phyloP scores from a whole-genome alignment of 2,888 invertebrate genomes.

The Cataglyphis livida region DNA sequence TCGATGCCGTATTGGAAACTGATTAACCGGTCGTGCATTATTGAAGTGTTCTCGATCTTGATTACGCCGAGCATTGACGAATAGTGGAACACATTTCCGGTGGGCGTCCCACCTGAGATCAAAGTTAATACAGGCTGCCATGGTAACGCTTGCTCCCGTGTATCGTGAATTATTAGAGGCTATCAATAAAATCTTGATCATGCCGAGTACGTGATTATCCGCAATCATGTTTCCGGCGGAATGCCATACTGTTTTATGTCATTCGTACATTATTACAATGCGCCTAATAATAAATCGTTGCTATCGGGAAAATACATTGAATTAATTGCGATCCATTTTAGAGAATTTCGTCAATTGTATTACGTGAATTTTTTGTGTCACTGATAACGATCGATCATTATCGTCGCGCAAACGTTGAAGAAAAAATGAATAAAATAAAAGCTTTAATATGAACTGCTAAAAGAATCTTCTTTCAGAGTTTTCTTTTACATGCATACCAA shows the following conservation, averaged over 20 bases:
- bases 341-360: slow-evolving; percentile 15
- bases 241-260: slow-evolving; percentile 20
- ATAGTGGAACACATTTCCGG: slow-evolving; percentile 59
- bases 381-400: slow-evolving; percentile 4
- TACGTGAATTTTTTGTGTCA: slow-evolving; percentile 8
- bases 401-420: neutral
- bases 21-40: slow-evolving; percentile 54
- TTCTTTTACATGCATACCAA: neutral
- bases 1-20: slow-evolving; percentile 43
- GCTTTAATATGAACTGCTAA: neutral
- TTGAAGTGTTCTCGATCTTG: slow-evolving; percentile 66
- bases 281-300: slow-evolving; percentile 32
- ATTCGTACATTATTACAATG: slow-evolving; percentile 9
- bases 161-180: slow-evolving; percentile 36
- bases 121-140: slow-evolving; percentile 62
- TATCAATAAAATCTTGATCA: slow-evolving; percentile 49
- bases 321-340: slow-evolving; percentile 17
- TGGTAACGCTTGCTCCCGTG: slow-evolving; percentile 38
- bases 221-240: slow-evolving; percentile 20
- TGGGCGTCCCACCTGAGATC: slow-evolving; percentile 64
- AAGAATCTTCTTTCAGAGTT: neutral
- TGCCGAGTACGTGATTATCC: slow-evolving; percentile 41
- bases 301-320: slow-evolving; percentile 25
- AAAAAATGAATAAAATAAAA: neutral
- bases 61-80: slow-evolving; percentile 63